Conservation (phyloP, 1,140 invertebrate species). For the Cyclargus thomasi region DNA sequence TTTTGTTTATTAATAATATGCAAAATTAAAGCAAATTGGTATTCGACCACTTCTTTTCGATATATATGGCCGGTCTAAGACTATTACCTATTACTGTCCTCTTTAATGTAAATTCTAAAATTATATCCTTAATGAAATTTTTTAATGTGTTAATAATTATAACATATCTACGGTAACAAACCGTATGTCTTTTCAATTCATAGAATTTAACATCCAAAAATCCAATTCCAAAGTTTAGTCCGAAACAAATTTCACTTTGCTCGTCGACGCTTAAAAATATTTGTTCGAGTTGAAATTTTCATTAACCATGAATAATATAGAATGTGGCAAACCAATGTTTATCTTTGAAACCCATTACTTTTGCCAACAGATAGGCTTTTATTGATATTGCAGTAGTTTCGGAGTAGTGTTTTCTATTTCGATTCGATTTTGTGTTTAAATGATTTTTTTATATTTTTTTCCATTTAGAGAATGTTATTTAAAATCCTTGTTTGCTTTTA, state of each 20-base stretch:
- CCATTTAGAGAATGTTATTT: not conserved
- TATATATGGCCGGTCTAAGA: no score
- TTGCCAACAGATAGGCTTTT: not conserved
- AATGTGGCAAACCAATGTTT: not conserved
- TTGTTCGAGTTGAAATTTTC: not conserved
- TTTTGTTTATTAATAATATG: no score
- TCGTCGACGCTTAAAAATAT: conserved; percentile 1
- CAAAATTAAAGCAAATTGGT: no score
- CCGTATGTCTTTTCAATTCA: no score
- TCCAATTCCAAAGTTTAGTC: not conserved
- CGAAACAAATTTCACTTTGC: conserved; percentile 1
- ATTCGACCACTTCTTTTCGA: no score
- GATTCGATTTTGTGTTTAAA: not conserved
- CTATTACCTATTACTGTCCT: no score
- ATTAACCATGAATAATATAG: conserved; percentile 2
- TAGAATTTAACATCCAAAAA: no score
- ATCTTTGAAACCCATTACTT: conserved; percentile 1
- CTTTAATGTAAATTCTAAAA: no score
- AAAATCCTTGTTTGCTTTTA: not conserved
- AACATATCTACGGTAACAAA: no score
- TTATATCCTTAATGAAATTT: no score
- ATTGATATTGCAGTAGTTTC: not conserved
- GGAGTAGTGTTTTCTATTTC: not conserved
- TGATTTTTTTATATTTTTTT: not conserved
- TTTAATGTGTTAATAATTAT: no score